Conservation (phyloP, 2,113 vertebrate genomes). For the Hippocampus zosterae region DNA sequence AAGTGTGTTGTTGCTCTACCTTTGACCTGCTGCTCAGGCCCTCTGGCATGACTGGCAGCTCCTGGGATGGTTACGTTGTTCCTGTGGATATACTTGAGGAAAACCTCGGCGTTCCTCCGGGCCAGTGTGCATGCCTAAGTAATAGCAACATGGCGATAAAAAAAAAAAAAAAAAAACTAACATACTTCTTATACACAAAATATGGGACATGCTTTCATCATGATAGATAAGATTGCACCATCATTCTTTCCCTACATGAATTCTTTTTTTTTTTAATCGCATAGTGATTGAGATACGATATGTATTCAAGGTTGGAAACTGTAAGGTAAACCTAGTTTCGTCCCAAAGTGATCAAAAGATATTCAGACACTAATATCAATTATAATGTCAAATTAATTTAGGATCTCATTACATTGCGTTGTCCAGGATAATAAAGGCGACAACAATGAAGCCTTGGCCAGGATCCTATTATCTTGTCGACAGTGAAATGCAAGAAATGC, state of each 20-base stretch:
- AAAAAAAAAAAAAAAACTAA: not conserved
- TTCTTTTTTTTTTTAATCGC: too few species aligned
- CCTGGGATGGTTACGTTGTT: constrained; percentile 94
- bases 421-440: not conserved
- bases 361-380: too few species aligned
- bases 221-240: not conserved
- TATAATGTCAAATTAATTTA: not conserved
- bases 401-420: not conserved
- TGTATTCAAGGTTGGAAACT: too few species aligned
- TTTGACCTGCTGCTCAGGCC: constrained; percentile 95
- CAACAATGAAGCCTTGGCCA: not conserved
- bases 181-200: not conserved
- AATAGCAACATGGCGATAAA: not conserved
- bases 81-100: constrained; percentile 98
- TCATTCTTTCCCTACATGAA: too few species aligned
- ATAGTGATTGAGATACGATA: too few species aligned
- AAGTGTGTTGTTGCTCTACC: constrained; percentile 69
- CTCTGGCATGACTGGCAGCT: constrained; percentile 82
- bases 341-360: too few species aligned
- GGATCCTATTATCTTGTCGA: too few species aligned
- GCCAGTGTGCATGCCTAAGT: constrained; percentile 92
- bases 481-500: not conserved
- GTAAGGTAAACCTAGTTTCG: too few species aligned
- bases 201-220: not conserved
- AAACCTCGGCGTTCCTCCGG: constrained; percentile 92